Base-by-base conservation (phyloP, 2,113 vertebrate species). In the Cololabis saira region DNA sequence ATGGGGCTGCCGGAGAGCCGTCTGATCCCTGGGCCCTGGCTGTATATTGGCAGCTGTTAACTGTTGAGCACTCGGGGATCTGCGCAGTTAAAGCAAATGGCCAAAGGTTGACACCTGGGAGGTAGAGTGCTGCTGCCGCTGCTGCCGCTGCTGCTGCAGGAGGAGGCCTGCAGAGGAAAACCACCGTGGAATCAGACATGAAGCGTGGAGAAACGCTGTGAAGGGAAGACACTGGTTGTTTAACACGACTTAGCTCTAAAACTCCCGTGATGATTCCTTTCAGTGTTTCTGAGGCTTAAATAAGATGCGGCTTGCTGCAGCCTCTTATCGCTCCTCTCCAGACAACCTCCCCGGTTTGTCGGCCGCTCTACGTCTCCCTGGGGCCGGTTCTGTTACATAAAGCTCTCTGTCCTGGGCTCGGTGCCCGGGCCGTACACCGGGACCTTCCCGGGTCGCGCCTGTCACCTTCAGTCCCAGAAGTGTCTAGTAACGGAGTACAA, bases 11-110 rank as follows among this genome's bases (percentile, higher is more conserved):
- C 50, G 58, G 27, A 86, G 78, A 88, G 87, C 83, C 87, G 92
- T 93, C 93, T 93, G 90, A 94, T 93, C 91, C 89, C 80, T 21
- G 44, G 77, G 79, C 44, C 69, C 80, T 64, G 86, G 86, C 92
- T 94, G 92, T 92, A 93, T 94, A 93, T 93, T 93, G 90, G 92
- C 92, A 93, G 92, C 91, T 93, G 92, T 92, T 93, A 91, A 87
- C 80, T 78, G 81, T 51, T 40, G 83, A 91, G 88, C 77, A 73
- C 80, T 76, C 72, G 82, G 82, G 65, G 77, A 80, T 84, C 81
- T 80, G 81, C 72, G 81, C 87, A 85, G 71, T 84, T 81, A 80
- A 84, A 89, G 84, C 93, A 94, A 93, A 94, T 94, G 93, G 93
- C 83, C 71, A 67, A 63, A 79, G 78, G 67, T 79, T 73, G 76